Base-by-base conservation (phyloP, 2,797 vertebrate species). In the Avahi laniger region DNA sequence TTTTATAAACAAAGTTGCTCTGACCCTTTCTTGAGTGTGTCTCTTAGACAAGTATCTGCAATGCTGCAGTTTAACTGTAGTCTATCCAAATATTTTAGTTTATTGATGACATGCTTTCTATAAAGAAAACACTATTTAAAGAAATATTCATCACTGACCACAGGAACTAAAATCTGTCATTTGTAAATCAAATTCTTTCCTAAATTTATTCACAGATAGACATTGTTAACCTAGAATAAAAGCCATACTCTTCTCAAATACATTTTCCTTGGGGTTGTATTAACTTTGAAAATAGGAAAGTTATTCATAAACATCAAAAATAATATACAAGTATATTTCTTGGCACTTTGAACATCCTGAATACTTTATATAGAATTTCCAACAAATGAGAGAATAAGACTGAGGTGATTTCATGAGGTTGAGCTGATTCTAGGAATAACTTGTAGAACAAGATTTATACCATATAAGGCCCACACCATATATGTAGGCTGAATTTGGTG, bases 221-320 rank as follows among this genome's bases (percentile, higher is more conserved):
- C 4, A 28, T 3, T 52, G 24, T 73, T 57, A 83, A 41, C 11
- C 30, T 28, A 72, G 41, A 94, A 85, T 76, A 90, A 92, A 75
- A 94, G 70, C 7, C 92, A n/a, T 24, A 57, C 3, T 93, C 75
- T 17, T 80, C 43, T 89, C 65, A 84, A 78, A 86, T 90, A 59
- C 28, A 65, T 83, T 93, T 67, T 46, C 26, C 12, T 75, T 54
- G 35, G 15, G 9, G 20, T 76, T 75, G 24, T 80, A 84, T 50
- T 91, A 83, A 57, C 65, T 95, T 92, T 50, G 26, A 93, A 87
- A 94, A 61, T 2, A 83, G 35, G 24, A 83, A 90, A 96, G 59
- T 83, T 75, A 70, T 48, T 82, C n/a, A 81, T 48, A 89, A 86
- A 92, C 15, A 75, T 63, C 33, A 89, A 95, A 80, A 85, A 72